Conservation (phyloP, 2,888 invertebrate genomes). For the Osmoderma eremita region DNA sequence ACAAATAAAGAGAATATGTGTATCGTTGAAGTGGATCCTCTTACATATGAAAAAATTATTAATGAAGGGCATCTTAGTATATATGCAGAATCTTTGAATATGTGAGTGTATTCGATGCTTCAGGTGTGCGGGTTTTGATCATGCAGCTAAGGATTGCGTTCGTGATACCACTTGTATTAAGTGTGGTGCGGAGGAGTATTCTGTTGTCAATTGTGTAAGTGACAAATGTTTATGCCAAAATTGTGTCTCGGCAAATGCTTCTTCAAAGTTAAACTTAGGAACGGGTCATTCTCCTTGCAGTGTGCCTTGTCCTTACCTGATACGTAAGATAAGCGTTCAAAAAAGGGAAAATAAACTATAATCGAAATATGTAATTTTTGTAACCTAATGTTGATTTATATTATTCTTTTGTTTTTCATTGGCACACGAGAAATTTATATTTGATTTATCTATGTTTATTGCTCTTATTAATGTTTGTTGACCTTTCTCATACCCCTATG, state of each 20-base stretch:
- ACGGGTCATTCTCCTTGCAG: not conserved
- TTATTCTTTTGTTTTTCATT: no score
- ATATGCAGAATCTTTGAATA: not conserved
- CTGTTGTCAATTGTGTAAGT: not conserved
- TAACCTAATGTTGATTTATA: no score
- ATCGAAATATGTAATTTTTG: no score
- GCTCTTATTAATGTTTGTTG: no score
- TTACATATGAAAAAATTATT: not conserved
- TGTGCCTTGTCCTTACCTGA: not conserved
- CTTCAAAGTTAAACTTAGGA: not conserved
- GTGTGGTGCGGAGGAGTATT: not conserved
- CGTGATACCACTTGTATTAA: not conserved
- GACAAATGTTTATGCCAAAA: not conserved
- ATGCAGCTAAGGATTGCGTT: not conserved
- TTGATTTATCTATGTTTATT: no score
- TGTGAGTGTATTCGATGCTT: not conserved
- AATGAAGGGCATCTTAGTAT: not conserved
- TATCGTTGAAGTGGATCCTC: not conserved
- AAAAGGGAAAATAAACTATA: slow-evolving; percentile 1
- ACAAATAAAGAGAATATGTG: not conserved
- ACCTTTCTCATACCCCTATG: no score
- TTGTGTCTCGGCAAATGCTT: not conserved
- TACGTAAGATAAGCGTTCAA: not conserved
- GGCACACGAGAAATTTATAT: no score
- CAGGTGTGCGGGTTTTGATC: not conserved